Conservation (phyloP, 30 jellyfish, hydroid and myxozoan genomes). For the Catostylus mosaicus region DNA sequence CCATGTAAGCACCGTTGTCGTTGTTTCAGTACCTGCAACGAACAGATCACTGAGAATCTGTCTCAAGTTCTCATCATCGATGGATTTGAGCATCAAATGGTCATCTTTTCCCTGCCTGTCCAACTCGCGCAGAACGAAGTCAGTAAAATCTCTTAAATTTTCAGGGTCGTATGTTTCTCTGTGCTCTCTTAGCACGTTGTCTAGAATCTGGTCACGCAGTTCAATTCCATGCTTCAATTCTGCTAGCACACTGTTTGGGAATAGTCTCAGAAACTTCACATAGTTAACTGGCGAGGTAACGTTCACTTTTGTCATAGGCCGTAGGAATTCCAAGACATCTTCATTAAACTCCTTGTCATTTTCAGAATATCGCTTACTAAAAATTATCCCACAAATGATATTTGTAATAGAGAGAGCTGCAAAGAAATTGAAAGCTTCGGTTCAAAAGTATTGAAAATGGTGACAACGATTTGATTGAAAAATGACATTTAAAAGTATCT, state of each 20-base stretch:
- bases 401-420: constrained; percentile 36
- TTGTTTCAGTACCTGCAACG: constrained; percentile 74
- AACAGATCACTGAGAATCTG: constrained; percentile 65
- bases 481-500: no score
- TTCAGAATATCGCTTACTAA: constrained; percentile 59
- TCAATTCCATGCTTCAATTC: constrained; percentile 43
- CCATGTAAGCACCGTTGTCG: constrained; percentile 75
- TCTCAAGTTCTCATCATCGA: constrained; percentile 50
- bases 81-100: background rate
- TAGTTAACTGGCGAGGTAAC: constrained; percentile 26
- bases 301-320: background rate
- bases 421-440: background rate
- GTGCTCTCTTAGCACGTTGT: constrained; percentile 47
- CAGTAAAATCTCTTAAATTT: constrained; percentile 75
- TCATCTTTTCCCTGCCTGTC: constrained; percentile 11
- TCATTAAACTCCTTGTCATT: constrained; percentile 67
- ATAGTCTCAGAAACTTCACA: constrained; percentile 67
- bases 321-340: background rate
- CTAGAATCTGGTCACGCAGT: constrained; percentile 48
- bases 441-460: no score
- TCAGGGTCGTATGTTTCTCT: constrained; percentile 59
- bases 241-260: constrained; percentile 58
- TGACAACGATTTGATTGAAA: no score
- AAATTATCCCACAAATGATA: constrained; percentile 56
- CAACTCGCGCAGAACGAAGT: constrained; percentile 45